phyloP scores from a whole-genome alignment of 2,113 vertebrate species.

The Craseonycteris thonglongyai region DNA sequence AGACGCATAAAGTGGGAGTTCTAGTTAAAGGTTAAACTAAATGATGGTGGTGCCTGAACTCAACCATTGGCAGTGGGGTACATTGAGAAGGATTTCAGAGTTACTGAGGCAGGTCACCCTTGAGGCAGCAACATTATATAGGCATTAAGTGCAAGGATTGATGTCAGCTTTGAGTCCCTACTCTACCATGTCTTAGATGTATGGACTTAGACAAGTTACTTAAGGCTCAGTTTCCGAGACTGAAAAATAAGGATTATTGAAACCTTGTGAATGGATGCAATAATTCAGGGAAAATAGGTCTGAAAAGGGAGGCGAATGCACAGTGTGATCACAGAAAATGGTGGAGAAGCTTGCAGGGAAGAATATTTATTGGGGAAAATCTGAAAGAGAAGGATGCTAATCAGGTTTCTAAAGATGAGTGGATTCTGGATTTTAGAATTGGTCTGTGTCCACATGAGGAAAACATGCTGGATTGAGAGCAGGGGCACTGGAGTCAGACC shows the following conservation, averaged over 20 bases:
- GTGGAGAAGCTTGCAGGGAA: neutral
- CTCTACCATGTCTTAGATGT: neutral
- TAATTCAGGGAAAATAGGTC: neutral
- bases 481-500: neutral
- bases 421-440: neutral
- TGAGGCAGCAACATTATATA: neutral
- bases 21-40: neutral
- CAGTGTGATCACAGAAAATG: neutral
- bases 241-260: neutral
- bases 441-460: neutral
- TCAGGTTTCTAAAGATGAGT: neutral
- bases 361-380: neutral
- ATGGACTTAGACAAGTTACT: neutral
- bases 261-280: neutral
- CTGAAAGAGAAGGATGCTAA: neutral
- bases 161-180: neutral
- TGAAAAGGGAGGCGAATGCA: neutral
- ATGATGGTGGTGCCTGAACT: neutral
- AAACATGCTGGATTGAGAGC: neutral
- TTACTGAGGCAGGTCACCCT: neutral
- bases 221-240: neutral
- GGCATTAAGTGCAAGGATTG: neutral
- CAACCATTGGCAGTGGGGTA: neutral
- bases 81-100: neutral
- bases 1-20: neutral